A percentile compares a stretch with the other conserved stretches of the same genome.
Evolutionary conservation across 2,888 invertebrate genomes (phyloP).

Genomic region (Himalopsyche anomala): DNA sequence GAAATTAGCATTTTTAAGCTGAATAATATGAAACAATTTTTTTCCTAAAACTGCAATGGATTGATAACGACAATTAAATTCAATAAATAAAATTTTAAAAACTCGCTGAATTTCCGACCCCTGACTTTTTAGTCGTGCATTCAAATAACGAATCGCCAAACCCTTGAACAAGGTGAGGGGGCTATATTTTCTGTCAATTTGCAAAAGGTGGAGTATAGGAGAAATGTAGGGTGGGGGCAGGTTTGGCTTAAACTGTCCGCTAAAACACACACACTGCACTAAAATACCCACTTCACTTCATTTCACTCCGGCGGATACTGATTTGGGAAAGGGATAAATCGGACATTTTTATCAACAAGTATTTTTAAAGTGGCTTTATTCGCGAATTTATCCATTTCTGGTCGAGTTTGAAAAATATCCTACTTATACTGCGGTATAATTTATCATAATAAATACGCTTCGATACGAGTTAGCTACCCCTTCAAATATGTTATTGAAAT

Average conservation of each 20-base stretch:
- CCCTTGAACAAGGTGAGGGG: slow-evolving; percentile 17
- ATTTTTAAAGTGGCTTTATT: slow-evolving; percentile 35
- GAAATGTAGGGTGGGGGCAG: neutral
- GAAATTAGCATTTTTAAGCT: too few relatives aligned
- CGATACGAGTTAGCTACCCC: neutral
- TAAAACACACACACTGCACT: slow-evolving; percentile 40
- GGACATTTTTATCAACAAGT: slow-evolving; percentile 42
- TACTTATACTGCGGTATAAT: neutral
- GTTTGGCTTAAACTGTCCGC: slow-evolving; percentile 41
- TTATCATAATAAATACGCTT: slow-evolving; percentile 21
- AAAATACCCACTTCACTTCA: slow-evolving; percentile 39
- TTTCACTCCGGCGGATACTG: slow-evolving; percentile 36
- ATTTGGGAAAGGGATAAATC: slow-evolving; percentile 34
- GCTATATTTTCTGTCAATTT: slow-evolving; percentile 38
- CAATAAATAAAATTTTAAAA: too few relatives aligned
- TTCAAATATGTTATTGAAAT: too few relatives aligned
- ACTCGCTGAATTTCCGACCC: neutral
- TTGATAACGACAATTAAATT: too few relatives aligned
- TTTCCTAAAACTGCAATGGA: too few relatives aligned
- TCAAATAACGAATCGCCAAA: neutral
- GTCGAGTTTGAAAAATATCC: neutral
- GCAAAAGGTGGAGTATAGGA: slow-evolving; percentile 19
- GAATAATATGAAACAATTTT: too few relatives aligned
- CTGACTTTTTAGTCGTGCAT: neutral
- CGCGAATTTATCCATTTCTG: neutral